Evolutionary conservation across 2,888 invertebrate species (phyloP), one percentile per base, ranked within the genome.

Genomic region (Pristionchus mayeri): DNA sequence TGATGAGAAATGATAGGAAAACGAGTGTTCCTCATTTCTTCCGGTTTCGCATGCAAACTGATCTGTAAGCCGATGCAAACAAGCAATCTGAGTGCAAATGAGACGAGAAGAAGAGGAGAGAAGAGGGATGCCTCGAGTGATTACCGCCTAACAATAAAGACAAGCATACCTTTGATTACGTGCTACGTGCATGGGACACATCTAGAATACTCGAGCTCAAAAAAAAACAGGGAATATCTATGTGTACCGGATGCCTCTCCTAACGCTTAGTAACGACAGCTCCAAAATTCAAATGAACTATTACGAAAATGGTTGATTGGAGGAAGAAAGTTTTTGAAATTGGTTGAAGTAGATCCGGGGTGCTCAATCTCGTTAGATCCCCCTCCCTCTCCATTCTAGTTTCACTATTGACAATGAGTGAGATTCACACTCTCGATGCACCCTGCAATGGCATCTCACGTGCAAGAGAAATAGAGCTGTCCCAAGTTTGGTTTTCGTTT

Each of bases 401-500:
- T 63, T 63, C 60, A 34, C 63, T 63, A 63, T 63, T 63, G 63
- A 63, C 63, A 34, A 63, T 63, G 34, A 63, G 34, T 63, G 63
- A 30, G 30, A 34, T 34, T 27, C 63, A 63, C 30, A 18, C 34
- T 34, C 63, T 30, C n/a, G 34, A 34, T 63, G 63, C 63, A 63
- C 57, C 27, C 3, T 63, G 63, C 54, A 4, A 63, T 63, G 18
- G 7, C 44, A 63, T 63, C 34, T n/a, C n/a, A n/a, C n/a, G n/a
- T n/a, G n/a, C n/a, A n/a, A 44, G 44, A 44, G 44, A 44, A 13
- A 44, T 44, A 44, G 13, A 13, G 44, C 44, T 44, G 13, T n/a
- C n/a, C n/a, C n/a, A n/a, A n/a, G n/a, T n/a, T n/a, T n/a, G n/a
- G n/a, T n/a, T n/a, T n/a, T n/a, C n/a, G n/a, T n/a, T n/a, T n/a